Base-by-base conservation (phyloP, 2,113 vertebrate genomes). In the Alethe castanea region DNA sequence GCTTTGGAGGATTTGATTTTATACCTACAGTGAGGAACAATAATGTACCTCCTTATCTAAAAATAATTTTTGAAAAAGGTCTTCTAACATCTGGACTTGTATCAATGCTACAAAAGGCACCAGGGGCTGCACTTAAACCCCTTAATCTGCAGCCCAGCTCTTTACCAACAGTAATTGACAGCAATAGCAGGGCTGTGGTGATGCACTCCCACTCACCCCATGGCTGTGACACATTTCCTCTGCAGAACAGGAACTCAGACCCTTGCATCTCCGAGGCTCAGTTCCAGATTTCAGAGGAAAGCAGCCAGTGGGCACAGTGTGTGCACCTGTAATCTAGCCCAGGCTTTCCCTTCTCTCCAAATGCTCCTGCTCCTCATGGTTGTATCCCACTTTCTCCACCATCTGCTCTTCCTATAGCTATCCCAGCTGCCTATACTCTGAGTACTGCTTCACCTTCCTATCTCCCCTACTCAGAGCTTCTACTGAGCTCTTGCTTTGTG, bases 351-450 rank as follows among this genome's bases (percentile, higher is more conserved):
- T 88, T 61, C 33, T 74, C 53, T 89, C 84, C 90, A 95, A 94
- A 91, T 74, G 81, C 56, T 83, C 69, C 84, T 66, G 60, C 47
- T 78, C 53, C 77, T 89, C 65, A 44, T 14, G 65, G 35, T 74
- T 40, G 14, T 47, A 95, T 89, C 70, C 65, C 70, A 88, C 78
- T 92, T 89, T 79, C 91, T 87, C 54, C 22, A 92, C 87, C 93
- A 96, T 88, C 87, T 96, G 93, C 90, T 96, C 81, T 66, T 89
- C 93, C 95, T 78, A 78, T 28, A 73, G 89, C 69, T 89, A 65
- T 31, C 91, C 74, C 90, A 88, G 95, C 92, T 95, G 79, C 94
- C 59, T 47, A 16, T 5, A 24, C 36, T 53, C 57, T 2, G 0
- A 71, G 18, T 42, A 48, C 70, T 73, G 60, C 57, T 83, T 80